A percentile compares a stretch with the other conserved stretches of the same genome.
These are phyloP conservation scores for Anticlea derivata DNA, from an alignment of 2,888 invertebrate species.

Conservation along the genomic window DNA sequence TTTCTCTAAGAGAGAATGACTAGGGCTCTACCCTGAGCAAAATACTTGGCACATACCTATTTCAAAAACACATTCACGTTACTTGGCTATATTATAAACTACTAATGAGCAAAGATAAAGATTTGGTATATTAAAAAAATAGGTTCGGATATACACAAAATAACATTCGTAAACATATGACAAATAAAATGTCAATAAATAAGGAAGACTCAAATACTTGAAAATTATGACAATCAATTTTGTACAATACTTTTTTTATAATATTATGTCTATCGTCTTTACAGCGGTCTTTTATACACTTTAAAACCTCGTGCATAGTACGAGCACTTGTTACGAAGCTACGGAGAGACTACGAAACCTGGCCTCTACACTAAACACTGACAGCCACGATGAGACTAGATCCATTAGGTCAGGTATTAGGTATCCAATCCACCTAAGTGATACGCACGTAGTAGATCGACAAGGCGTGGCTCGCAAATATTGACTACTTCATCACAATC, in stretches of 20 bases:
- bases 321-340: not conserved
- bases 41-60: conserved; percentile 43
- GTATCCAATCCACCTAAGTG: not conserved
- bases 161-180: conserved; percentile 17
- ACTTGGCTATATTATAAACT: conserved; percentile 14
- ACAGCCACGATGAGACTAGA: not conserved
- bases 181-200: conserved; percentile 10
- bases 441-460: not conserved
- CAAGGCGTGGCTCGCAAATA: not conserved
- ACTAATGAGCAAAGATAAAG: conserved; percentile 20
- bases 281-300: not conserved
- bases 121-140: not conserved
- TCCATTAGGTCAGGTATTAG: not conserved
- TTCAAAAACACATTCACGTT: conserved; percentile 18
- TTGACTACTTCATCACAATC: not conserved
- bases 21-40: conserved; percentile 42
- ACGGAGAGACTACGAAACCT: not conserved
- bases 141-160: conserved; percentile 7
- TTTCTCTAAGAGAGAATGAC: conserved; percentile 37
- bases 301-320: not conserved
- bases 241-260: not conserved
- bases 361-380: not conserved
- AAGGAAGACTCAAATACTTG: conserved; percentile 14
- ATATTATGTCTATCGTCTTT: not conserved
- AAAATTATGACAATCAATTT: conserved; percentile 15